A percentile compares a stretch with the other conserved stretches of the same genome.
Conservation (phyloP, 2,888 invertebrate species). For the Fissipunctia ypsillon region DNA sequence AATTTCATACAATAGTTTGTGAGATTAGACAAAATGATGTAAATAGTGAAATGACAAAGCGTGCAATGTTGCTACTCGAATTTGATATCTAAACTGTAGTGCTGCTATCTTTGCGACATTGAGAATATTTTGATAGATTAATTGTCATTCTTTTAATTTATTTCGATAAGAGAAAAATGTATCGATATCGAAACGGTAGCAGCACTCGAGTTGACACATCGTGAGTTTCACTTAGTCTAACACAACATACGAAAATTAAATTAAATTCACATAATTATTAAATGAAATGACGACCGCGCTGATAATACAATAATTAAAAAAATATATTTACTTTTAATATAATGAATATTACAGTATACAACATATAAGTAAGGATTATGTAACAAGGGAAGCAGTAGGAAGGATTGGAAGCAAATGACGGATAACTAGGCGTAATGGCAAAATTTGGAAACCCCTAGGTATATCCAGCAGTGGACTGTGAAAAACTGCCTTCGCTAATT, state of each 20-base stretch:
- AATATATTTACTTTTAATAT: not conserved
- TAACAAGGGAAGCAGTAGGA: not conserved
- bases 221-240: constrained; percentile 23
- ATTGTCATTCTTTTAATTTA: not conserved
- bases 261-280: not conserved
- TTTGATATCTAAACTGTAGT: constrained; percentile 22
- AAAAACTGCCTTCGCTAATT: not conserved
- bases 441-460: not conserved
- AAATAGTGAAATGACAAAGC: constrained; percentile 49
- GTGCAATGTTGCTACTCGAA: constrained; percentile 47
- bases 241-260: constrained; percentile 10
- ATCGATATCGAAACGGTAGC: constrained; percentile 25
- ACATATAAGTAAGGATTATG: not conserved
- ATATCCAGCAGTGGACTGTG: not conserved
- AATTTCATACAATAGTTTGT: not conserved
- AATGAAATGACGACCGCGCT: constrained; percentile 32
- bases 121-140: not conserved
- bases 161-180: not conserved
- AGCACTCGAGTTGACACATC: constrained; percentile 4
- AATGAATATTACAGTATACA: not conserved
- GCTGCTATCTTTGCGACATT: constrained; percentile 3
- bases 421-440: not conserved
- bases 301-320: constrained; percentile 25
- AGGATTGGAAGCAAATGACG: not conserved
- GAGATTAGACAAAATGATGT: constrained; percentile 30